Percentiles rank a stretch among this genome's conserved stretches.
Conservation (phyloP, 2,113 vertebrate species). For the Mirounga angustirostris region DNA sequence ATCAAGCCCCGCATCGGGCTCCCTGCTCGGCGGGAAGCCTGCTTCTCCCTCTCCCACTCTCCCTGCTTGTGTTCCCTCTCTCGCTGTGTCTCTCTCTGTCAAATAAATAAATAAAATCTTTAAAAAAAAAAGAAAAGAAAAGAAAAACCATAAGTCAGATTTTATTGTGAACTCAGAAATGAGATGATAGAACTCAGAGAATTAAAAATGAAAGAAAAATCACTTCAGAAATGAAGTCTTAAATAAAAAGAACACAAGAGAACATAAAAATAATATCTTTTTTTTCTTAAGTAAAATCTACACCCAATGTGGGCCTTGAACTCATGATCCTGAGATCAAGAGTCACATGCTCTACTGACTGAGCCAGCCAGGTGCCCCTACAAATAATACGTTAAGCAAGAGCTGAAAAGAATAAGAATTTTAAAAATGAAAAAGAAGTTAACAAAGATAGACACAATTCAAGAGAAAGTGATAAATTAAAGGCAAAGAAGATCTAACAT, state of each 20-base stretch:
- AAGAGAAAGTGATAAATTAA: not conserved
- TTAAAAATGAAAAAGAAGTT: constrained; percentile 15
- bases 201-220: constrained; percentile 4
- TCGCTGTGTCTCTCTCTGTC: too few relatives aligned
- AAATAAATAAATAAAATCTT: too few relatives aligned
- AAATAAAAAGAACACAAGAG: constrained; percentile 2
- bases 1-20: too few relatives aligned
- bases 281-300: not conserved
- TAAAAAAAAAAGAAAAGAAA: too few relatives aligned
- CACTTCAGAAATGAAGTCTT: constrained; percentile 27
- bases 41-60: too few relatives aligned
- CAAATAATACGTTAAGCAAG: constrained; percentile 18
- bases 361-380: not conserved
- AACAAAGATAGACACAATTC: constrained; percentile 15
- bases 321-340: not conserved
- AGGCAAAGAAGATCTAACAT: constrained; percentile 25
- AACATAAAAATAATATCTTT: not conserved
- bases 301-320: not conserved
- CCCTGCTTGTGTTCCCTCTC: too few relatives aligned
- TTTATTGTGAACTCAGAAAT: constrained; percentile 28
- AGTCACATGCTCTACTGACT: not conserved
- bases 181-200: not conserved
- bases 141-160: not conserved
- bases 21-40: too few relatives aligned
- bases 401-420: constrained; percentile 7